These are phyloP conservation scores for Alexandromys fortis DNA, from an alignment of 2,113 vertebrate species.

Conservation along the genomic window DNA sequence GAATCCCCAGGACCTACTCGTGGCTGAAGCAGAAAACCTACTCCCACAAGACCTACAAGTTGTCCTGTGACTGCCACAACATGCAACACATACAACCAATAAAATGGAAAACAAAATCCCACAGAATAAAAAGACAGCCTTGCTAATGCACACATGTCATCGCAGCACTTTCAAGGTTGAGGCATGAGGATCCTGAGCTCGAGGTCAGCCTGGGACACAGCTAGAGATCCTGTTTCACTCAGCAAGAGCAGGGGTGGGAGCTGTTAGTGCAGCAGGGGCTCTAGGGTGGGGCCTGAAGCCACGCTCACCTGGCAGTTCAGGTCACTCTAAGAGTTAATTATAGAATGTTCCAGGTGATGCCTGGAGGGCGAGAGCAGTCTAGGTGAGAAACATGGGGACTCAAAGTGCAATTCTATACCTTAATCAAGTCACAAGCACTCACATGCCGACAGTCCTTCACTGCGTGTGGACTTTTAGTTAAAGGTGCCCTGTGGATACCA, in stretches of 20 bases:
- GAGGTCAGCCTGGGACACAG: background rate
- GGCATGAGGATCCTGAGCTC: background rate
- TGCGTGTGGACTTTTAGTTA: accelerated
- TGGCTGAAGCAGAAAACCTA: background rate
- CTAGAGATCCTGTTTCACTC: background rate
- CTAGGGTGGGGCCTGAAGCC: background rate
- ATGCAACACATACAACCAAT: background rate
- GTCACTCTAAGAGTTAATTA: no score
- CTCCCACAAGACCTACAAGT: background rate
- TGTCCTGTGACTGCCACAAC: background rate
- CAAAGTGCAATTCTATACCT: background rate
- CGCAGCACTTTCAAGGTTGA: background rate
- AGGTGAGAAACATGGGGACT: background rate
- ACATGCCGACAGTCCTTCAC: background rate
- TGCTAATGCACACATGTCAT: background rate
- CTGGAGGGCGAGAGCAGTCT: background rate
- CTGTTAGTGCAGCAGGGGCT: background rate
- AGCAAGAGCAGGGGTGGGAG: accelerated
- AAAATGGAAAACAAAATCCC: background rate
- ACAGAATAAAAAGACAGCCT: background rate
- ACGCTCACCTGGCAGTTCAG: accelerated
- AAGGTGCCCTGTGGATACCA: background rate
- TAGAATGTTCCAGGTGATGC: background rate
- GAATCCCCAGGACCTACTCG: background rate
- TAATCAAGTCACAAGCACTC: background rate